These are phyloP conservation scores for Drosophila neocordata DNA, from an alignment of 1,140 invertebrate genomes.

Conservation along the genomic window DNA sequence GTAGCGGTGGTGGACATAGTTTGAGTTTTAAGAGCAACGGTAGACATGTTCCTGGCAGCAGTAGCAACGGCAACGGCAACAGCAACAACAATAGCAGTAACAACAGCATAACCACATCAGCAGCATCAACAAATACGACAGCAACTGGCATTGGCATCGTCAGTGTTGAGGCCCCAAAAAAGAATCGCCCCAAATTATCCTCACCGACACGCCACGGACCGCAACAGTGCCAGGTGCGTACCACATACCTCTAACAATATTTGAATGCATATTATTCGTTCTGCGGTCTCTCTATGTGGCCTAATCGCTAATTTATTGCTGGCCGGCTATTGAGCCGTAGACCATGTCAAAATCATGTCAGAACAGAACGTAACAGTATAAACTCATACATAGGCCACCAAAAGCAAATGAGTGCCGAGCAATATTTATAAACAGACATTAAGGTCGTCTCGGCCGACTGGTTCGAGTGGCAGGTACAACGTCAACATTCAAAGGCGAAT, in stretches of 20 bases:
- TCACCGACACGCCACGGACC: conserved; percentile 91
- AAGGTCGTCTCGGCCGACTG: conserved; percentile 54
- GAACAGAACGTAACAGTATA: not conserved
- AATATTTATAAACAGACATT: conserved; percentile 65
- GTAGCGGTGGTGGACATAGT: conserved; percentile 45
- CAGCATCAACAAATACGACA: conserved; percentile 44
- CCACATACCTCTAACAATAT: not conserved
- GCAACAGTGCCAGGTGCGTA: conserved; percentile 89
- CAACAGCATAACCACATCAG: conserved; percentile 23
- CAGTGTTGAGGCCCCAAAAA: conserved; percentile 83
- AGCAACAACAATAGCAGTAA: conserved; percentile 34
- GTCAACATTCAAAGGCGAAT: conserved; percentile 28
- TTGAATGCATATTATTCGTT: not conserved
- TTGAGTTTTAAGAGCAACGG: conserved; percentile 60
- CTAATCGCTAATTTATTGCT: conserved; percentile 57
- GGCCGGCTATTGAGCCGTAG: conserved; percentile 44
- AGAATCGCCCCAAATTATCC: conserved; percentile 88
- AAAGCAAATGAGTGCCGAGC: conserved; percentile 23
- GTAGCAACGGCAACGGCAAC: conserved; percentile 30
- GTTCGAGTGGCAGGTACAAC: conserved; percentile 23
- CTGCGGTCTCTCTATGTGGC: conserved; percentile 29
- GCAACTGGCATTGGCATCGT: conserved; percentile 62
- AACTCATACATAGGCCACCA: conserved; percentile 7
- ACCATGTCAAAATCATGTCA: conserved; percentile 35
- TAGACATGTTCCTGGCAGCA: conserved; percentile 44